Conservation (phyloP, 2,113 vertebrate species). For the Acanthochromis polyacanthus region DNA sequence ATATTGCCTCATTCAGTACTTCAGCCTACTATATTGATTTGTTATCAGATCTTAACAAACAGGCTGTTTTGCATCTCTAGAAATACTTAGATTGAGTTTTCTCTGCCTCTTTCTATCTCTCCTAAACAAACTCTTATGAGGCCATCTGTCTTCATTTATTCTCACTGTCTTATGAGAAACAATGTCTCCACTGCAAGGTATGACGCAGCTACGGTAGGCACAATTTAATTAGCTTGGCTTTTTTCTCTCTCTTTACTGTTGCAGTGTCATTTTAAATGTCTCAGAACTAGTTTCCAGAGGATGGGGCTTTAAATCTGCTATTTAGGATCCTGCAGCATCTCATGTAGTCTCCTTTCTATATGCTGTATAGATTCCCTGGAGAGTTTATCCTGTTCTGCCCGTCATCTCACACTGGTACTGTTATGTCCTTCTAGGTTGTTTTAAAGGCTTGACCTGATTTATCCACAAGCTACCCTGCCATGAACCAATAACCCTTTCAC, state of each 20-base stretch:
- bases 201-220: no score
- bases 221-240: no score
- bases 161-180: background rate
- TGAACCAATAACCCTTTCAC: slow-evolving; percentile 1
- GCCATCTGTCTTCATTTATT: background rate
- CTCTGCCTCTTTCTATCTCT: background rate
- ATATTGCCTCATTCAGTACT: background rate
- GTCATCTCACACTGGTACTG: background rate
- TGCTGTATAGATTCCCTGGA: no score
- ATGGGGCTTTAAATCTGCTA: background rate
- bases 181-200: background rate
- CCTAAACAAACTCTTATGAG: background rate
- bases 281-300: no score
- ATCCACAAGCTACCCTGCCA: background rate
- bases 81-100: background rate
- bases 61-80: background rate
- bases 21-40: background rate
- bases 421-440: background rate
- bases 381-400: no score
- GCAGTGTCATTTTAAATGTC: no score
- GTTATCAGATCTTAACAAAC: background rate
- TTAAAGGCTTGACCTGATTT: background rate
- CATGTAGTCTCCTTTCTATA: background rate
- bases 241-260: no score
- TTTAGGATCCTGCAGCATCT: background rate